Base-by-base conservation (phyloP, 2,888 invertebrate genomes). In the Podabrus alpinus region DNA sequence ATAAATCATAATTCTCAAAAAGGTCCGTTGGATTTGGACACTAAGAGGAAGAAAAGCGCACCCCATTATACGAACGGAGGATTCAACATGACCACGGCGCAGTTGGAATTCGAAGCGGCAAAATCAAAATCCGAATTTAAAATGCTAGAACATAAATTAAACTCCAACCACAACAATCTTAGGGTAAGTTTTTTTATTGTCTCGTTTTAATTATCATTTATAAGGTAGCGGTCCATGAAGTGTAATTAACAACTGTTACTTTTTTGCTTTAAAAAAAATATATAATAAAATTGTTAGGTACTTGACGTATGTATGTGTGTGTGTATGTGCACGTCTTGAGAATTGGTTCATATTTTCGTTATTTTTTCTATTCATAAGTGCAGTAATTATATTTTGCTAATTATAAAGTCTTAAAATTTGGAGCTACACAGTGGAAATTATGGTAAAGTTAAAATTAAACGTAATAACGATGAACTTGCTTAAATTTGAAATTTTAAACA, bases 1-100 rank as follows among this genome's bases (percentile, higher is more conserved):
- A 81, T 82, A 75, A 80, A 73, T 76, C 78, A 78, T 70, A 70
- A 68, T 71, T 76, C 77, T 66, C 81, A 83, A 71, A 83, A 83
- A 74, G 80, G 82, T 21, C 84, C 84, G 25, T 79, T 84, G 68
- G 83, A 84, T 77, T 72, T 84, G 72, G 84, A 83, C 25, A 80
- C 79, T 45, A 81, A 79, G 73, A 80, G 80, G 73, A 78, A 77
- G 75, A 81, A 81, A 75, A 76, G 72, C 10, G 16, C 74, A 66
- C 73, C 76, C 59, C 74, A 75, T 16, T 81, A 80, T 69, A 71
- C 81, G 62, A 82, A 82, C 71, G 82, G 82, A 9, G 76, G 77
- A 16, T 60, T 78, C 21, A 79, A 77, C 62, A 45, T 77, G 69
- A 74, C 78, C 11, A 59, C 66, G 13, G 24, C 21, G 11, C 77